phyloP scores from a whole-genome alignment of 2,113 vertebrate genomes.

The Burhinus bistriatus region DNA sequence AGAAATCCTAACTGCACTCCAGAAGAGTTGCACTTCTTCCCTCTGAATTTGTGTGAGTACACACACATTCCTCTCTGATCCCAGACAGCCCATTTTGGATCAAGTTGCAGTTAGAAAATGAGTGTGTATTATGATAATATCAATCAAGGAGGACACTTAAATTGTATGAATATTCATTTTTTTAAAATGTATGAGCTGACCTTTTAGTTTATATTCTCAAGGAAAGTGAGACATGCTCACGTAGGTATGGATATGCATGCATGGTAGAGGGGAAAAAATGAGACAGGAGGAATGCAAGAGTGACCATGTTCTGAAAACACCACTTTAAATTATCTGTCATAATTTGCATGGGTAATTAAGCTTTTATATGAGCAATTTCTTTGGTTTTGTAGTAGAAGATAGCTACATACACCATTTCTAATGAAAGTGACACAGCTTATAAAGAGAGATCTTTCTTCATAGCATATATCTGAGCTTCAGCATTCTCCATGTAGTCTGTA shows the following conservation, averaged over 20 bases:
- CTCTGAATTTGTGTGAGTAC: not conserved
- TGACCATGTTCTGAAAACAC: not conserved
- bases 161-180: not conserved
- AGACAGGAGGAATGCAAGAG: not conserved
- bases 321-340: not conserved
- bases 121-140: not conserved
- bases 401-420: not conserved
- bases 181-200: not conserved
- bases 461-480: not conserved
- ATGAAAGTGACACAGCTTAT: not conserved
- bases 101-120: not conserved
- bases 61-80: not conserved
- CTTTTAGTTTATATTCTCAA: not conserved
- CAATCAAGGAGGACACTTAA: not conserved
- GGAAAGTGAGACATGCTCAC: not conserved
- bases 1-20: not conserved
- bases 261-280: not conserved
- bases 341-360: not conserved
- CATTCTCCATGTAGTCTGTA: not conserved
- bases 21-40: not conserved
- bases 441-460: not conserved
- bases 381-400: not conserved
- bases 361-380: not conserved
- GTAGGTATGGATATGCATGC: not conserved
- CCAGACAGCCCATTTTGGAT: not conserved